Evolutionary conservation across 2,113 vertebrate species (phyloP).

Genomic region (Carassius gibelio): DNA sequence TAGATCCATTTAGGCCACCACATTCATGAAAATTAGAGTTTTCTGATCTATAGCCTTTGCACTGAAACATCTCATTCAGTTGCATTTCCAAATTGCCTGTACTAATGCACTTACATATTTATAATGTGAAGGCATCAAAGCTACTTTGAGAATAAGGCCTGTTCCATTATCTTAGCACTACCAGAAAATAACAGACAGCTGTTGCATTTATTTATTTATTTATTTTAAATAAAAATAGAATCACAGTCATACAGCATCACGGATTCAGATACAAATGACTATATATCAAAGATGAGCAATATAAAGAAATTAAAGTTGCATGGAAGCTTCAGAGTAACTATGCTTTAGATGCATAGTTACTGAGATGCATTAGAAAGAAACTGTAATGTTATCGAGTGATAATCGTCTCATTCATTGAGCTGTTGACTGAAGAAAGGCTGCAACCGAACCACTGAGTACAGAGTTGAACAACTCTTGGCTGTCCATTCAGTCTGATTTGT

Average conservation of each 20-base stretch:
- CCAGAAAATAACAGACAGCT: constrained; percentile 1
- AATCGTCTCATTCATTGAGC: not conserved
- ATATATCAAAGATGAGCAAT: not conserved
- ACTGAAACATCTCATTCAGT: not conserved
- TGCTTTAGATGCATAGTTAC: too few species aligned
- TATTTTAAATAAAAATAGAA: not conserved
- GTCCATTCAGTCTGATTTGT: not conserved
- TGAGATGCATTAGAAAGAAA: not conserved
- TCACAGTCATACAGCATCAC: not conserved
- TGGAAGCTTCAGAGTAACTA: too few species aligned
- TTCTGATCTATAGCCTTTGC: not conserved
- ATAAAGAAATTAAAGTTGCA: not conserved
- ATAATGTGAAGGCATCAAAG: constrained; percentile 15
- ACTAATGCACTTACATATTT: constrained; percentile 26
- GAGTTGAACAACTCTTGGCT: not conserved
- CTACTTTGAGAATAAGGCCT: constrained; percentile 21
- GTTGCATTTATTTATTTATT: not conserved
- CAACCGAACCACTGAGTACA: not conserved
- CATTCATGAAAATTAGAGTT: not conserved
- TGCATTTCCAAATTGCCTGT: constrained; percentile 3
- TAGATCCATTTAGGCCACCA: not conserved
- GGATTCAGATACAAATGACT: not conserved
- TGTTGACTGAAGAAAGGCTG: not conserved
- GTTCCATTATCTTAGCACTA: constrained; percentile 14
- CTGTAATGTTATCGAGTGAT: not conserved